phyloP scores from a whole-genome alignment of 2,888 invertebrate genomes.

The Prosopocoilus inquinatus region DNA sequence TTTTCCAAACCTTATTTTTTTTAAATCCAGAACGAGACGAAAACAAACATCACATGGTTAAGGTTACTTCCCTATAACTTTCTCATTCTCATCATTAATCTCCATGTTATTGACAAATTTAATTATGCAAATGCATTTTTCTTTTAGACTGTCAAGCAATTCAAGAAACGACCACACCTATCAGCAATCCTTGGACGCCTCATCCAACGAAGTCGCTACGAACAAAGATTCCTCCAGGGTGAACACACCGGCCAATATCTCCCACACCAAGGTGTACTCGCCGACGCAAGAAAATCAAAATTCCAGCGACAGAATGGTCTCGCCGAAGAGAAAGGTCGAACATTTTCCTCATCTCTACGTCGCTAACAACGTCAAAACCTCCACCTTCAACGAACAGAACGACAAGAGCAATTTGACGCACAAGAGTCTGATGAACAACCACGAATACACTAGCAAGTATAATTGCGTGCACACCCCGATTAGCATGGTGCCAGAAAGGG shows the following conservation, averaged over 20 bases:
- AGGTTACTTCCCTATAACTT: neutral
- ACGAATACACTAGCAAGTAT: slow-evolving; percentile 37
- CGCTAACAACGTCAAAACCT: slow-evolving; percentile 48
- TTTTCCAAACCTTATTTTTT: too few species aligned
- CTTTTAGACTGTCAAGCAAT: slow-evolving; percentile 55
- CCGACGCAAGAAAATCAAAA: slow-evolving; percentile 27
- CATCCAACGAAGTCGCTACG: slow-evolving; percentile 28
- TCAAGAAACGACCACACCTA: slow-evolving; percentile 49
- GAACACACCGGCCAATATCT: slow-evolving; percentile 43
- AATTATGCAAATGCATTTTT: neutral
- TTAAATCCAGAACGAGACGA: neutral
- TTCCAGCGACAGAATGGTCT: slow-evolving; percentile 45
- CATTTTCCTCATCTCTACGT: slow-evolving; percentile 47
- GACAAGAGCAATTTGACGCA: slow-evolving; percentile 38
- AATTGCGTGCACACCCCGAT: slow-evolving; percentile 38
- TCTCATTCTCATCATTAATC: neutral
- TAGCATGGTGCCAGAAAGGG: slow-evolving; percentile 57
- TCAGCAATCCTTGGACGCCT: slow-evolving; percentile 31
- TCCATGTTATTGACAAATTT: neutral
- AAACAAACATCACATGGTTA: neutral
- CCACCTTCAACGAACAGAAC: slow-evolving; percentile 45
- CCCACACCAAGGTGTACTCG: slow-evolving; percentile 15
- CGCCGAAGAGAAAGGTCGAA: slow-evolving; percentile 47
- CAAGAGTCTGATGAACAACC: slow-evolving; percentile 35
- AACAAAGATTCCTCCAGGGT: slow-evolving; percentile 39